Evolutionary conservation across 2,888 invertebrate genomes (phyloP).

Genomic region (Drosophila sordidapex): DNA sequence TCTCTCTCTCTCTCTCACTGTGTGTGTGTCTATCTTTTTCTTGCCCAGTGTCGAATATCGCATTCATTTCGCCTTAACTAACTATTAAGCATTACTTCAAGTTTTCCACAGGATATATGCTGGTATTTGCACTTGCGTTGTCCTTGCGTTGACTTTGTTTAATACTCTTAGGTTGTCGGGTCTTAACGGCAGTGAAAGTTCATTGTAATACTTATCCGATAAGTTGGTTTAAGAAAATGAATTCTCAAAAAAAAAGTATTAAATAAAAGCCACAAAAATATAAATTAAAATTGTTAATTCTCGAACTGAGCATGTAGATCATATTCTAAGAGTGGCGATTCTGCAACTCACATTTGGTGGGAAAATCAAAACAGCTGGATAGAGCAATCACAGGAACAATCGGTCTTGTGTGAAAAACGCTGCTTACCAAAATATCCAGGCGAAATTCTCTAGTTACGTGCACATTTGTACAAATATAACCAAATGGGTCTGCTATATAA

Average conservation of each 20-base stretch:
- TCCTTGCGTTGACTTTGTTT: conserved; percentile 53
- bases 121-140: conserved; percentile 58
- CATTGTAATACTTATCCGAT: background rate
- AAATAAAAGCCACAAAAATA: background rate
- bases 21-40: background rate
- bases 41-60: conserved; percentile 48
- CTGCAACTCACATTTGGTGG: too few species aligned
- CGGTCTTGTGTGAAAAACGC: too few species aligned
- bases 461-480: too few species aligned
- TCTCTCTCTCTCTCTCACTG: background rate
- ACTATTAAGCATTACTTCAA: conserved; percentile 77
- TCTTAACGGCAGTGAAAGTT: background rate
- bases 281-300: background rate
- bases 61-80: conserved; percentile 79
- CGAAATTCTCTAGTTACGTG: too few species aligned
- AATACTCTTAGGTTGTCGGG: conserved; percentile 11
- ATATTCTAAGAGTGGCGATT: background rate
- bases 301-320: background rate
- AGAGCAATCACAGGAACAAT: too few species aligned
- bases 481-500: too few species aligned
- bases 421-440: too few species aligned
- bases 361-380: too few species aligned
- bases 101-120: conserved; percentile 70
- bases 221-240: background rate
- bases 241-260: background rate